A percentile compares a stretch with the other conserved stretches of the same genome.
phyloP scores from a whole-genome alignment of 2,888 invertebrate genomes.

The Pantelozetes paolii region DNA sequence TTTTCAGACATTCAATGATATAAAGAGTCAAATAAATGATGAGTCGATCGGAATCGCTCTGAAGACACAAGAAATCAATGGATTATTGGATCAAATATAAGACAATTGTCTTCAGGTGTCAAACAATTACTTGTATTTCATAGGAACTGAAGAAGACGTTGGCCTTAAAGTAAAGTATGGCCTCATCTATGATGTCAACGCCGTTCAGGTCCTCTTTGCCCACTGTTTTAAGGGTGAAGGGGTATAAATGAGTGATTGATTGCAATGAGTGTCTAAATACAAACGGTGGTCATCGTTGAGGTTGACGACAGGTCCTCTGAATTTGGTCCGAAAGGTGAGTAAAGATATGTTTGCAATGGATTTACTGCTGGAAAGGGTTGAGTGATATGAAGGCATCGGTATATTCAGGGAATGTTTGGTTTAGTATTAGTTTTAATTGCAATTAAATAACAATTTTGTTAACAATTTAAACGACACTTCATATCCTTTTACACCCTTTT shows the following conservation, averaged over 20 bases:
- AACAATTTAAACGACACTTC: no score
- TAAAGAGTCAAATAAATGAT: slow-evolving; percentile 95
- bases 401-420: no score
- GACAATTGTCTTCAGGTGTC: background rate
- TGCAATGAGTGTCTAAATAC: background rate
- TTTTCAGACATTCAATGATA: slow-evolving; percentile 94
- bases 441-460: no score
- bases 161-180: slow-evolving; percentile 93
- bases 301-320: slow-evolving; percentile 55
- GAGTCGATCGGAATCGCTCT: slow-evolving; percentile 94
- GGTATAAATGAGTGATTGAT: background rate
- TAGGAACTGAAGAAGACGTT: slow-evolving; percentile 98
- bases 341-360: slow-evolving; percentile 57
- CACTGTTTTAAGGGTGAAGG: background rate
- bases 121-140: slow-evolving; percentile 65
- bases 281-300: slow-evolving; percentile 37
- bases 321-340: slow-evolving; percentile 55
- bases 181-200: slow-evolving; percentile 80
- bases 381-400: slow-evolving; percentile 55
- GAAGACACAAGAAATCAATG: slow-evolving; percentile 47
- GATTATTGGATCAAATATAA: background rate
- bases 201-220: slow-evolving; percentile 46
- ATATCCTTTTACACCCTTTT: no score
- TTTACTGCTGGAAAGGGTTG: slow-evolving; percentile 52
- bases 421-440: no score